Base-by-base conservation (phyloP, 2,113 vertebrate species). In the Centropus unirufus region DNA sequence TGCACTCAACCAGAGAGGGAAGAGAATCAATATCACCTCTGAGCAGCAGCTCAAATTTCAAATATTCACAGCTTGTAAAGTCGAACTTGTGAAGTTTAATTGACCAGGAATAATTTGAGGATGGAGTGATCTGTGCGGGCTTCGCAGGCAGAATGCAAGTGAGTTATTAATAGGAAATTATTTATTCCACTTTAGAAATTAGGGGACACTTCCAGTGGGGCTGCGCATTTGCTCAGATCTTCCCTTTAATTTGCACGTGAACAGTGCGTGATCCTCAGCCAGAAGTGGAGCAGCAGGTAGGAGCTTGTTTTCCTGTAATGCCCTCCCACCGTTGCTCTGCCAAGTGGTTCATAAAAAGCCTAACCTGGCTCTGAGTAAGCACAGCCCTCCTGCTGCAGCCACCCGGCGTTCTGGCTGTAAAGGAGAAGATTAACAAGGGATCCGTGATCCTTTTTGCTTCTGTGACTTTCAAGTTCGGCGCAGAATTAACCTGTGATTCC, bases 1-100 rank as follows among this genome's bases (percentile, higher is more conserved):
- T 95, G 95, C 85, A 55, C 52, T 96, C 93, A 93, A 16, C 90
- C 93, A 74, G 70, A 15, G 34, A 80, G 75, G 83, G 55, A 46
- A 82, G 70, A 88, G 90, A 93, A 95, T 92, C 95, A 80, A 86
- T 96, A 94, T 67, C 40, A 75, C 63, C 79, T 64, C 79, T 3
- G 64, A 96, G 91, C 87, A 91, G 87, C 81, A 88, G 95, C 92
- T 96, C 93, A 55, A 39, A 93, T 91, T 92, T 91, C 95, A 89
- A 63, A 93, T 95, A 94, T 94, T 96, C 95, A 90, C 89, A 86
- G 87, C 85, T 85, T 95, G 85, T 95, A 88, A 91, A 94, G 90
- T 93, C 4, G 7, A 92, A 94, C 89, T 94, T 78, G 79, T 91
- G 91, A 92, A 95, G 94, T 95, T 95, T 95, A 97, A 96, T 95